These are phyloP conservation scores for Dufourea novaeangliae DNA, from an alignment of 1,140 invertebrate genomes.

Conservation along the genomic window DNA sequence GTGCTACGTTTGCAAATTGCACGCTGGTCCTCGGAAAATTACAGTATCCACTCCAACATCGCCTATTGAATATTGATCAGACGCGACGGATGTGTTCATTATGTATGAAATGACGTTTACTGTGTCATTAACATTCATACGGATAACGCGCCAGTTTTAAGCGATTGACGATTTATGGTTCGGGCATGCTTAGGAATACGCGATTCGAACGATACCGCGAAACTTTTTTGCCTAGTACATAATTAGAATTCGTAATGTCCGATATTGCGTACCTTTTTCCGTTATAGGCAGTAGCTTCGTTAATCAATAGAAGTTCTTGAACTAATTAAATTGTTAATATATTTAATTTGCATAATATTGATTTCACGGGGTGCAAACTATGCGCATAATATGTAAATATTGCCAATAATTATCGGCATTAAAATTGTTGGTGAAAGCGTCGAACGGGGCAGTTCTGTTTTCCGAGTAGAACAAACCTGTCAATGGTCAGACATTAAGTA, in stretches of 20 bases:
- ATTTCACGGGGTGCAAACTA: not conserved
- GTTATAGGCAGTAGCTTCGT: not conserved
- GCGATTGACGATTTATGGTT: not conserved
- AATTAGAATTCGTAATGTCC: not conserved
- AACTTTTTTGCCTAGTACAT: not conserved
- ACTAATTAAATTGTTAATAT: not conserved
- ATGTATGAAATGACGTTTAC: not conserved
- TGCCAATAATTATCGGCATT: not conserved
- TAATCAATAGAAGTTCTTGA: not conserved
- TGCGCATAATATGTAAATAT: not conserved
- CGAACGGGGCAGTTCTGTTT: not conserved
- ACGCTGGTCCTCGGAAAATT: not conserved
- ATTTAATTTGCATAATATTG: not conserved
- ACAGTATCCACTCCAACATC: not conserved
- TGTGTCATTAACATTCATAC: conserved; percentile 1
- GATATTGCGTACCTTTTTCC: not conserved
- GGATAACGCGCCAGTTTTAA: not conserved
- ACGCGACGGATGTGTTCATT: not conserved
- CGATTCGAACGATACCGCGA: not conserved
- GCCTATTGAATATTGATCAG: conserved; percentile 2
- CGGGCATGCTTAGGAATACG: not conserved
- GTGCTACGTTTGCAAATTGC: not conserved
- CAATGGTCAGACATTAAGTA: not conserved
- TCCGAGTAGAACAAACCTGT: not conserved
- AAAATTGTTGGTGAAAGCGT: not conserved